Evolutionary conservation across 1,140 invertebrate genomes (phyloP), one percentile per base, ranked within the genome.

Genomic region (Coptotermes formosanus): DNA sequence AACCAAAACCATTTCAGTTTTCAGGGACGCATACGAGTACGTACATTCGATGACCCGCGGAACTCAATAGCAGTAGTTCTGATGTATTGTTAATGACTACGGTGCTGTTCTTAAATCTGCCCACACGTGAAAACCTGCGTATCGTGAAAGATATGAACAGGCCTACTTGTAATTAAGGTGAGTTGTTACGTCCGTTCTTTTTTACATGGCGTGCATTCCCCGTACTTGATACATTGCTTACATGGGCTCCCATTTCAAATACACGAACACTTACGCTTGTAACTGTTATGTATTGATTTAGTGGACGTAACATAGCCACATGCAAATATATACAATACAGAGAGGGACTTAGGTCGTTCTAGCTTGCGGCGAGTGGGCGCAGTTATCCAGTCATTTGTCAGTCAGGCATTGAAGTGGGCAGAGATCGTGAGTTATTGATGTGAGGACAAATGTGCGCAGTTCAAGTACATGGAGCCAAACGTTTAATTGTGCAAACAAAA

Each of bases 391-490:
- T 75, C 25, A 75, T 75, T 75, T 75, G 64, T 75, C 64, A 75
- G 64, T 75, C 64, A 75, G 64, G n/a, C 25, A 75, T 75, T 75
- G 64, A 75, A 0, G 25, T 25, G 25, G n/a, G 25, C 25, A 75
- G 64, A n/a, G 64, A 75, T 75, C 64, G 30, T 75, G 64, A 75
- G 64, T 75, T 75, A 75, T 75, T n/a, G 25, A 75, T 75, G 64
- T 75, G n/a, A 30, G 64, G 64, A 75, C 59, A 64, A 23, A 12
- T 64, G 21, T 64, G 21, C 12, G 59, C 59, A 64, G n/a, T 55
- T 19, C 0, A 55, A 19, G 19, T 21, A 55, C 52, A 55, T 16
- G 52, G 16, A 30, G 59, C 25, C 64, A 30, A 75, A 75, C 64
- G 1, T n/a, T 75, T 75, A 75, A 75, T 75, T 75, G n/a, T 30